phyloP scores from a whole-genome alignment of 2,797 vertebrate species.

The Capromys pilorides region DNA sequence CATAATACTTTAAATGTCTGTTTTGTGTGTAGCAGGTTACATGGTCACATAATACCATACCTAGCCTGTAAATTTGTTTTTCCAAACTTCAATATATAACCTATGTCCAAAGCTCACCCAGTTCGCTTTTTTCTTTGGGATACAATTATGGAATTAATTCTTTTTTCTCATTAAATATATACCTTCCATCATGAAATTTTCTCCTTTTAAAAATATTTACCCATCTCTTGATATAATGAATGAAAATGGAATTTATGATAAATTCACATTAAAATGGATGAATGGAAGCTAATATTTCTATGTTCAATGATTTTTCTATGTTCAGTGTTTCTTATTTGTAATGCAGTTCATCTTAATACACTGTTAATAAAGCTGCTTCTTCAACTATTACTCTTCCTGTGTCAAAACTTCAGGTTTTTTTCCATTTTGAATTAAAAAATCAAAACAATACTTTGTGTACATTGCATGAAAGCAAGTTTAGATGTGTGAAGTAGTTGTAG shows the following conservation, averaged over 20 bases:
- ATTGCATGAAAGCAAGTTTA: neutral
- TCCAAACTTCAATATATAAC: neutral
- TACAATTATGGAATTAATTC: neutral
- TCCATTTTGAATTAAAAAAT: neutral
- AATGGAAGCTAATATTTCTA: neutral
- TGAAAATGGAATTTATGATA: neutral
- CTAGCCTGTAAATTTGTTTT: neutral
- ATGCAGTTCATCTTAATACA: neutral
- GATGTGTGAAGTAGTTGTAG: neutral
- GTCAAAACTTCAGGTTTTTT: neutral
- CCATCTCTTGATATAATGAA: neutral
- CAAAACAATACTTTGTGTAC: neutral
- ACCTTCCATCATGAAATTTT: neutral
- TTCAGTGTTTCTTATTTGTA: neutral
- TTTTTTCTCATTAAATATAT: neutral
- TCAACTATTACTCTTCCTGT: neutral
- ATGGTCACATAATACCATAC: conserved; percentile 6
- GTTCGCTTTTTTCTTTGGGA: neutral
- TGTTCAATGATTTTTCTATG: neutral
- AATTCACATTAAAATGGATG: neutral
- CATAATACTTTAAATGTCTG: neutral
- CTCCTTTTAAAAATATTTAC: neutral
- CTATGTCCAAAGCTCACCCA: neutral
- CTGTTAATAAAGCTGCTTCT: neutral
- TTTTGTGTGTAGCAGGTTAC: neutral